Evolutionary conservation across 2,888 invertebrate species (phyloP).

Genomic region (Pedicia rivosa): DNA sequence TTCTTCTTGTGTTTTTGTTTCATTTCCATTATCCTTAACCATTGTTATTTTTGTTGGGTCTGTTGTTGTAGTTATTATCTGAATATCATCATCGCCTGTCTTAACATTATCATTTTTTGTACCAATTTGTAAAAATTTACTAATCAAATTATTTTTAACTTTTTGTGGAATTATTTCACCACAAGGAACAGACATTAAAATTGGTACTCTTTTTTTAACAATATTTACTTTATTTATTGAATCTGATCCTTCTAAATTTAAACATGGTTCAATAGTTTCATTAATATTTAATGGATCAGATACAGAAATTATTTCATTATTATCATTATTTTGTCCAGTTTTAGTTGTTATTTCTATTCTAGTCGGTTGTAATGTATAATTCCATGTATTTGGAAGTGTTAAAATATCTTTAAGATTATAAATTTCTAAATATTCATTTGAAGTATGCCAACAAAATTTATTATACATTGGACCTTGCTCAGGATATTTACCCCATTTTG

Average conservation of each 20-base stretch:
- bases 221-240: slow-evolving; percentile 9
- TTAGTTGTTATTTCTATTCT: slow-evolving; percentile 2
- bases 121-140: slow-evolving; percentile 29
- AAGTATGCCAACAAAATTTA: slow-evolving; percentile 49
- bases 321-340: slow-evolving; percentile 10
- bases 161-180: slow-evolving; percentile 22
- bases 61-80: too few species aligned
- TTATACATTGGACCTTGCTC: slow-evolving; percentile 37
- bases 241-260: neutral
- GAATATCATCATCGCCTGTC: too few species aligned
- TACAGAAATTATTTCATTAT: slow-evolving; percentile 4
- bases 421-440: slow-evolving; percentile 35
- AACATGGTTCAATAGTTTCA: neutral
- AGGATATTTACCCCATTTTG: slow-evolving; percentile 37
- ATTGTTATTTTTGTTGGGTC: too few species aligned
- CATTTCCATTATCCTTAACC: too few species aligned
- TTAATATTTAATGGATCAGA: too few species aligned
- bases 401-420: slow-evolving; percentile 35
- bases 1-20: too few species aligned
- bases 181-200: slow-evolving; percentile 27
- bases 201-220: slow-evolving; percentile 24
- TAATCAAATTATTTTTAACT: slow-evolving; percentile 29
- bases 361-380: slow-evolving; percentile 29
- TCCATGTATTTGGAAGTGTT: slow-evolving; percentile 39
- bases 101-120: neutral